Base-by-base conservation (phyloP, 2,113 vertebrate genomes). In the Elachura formosa region DNA sequence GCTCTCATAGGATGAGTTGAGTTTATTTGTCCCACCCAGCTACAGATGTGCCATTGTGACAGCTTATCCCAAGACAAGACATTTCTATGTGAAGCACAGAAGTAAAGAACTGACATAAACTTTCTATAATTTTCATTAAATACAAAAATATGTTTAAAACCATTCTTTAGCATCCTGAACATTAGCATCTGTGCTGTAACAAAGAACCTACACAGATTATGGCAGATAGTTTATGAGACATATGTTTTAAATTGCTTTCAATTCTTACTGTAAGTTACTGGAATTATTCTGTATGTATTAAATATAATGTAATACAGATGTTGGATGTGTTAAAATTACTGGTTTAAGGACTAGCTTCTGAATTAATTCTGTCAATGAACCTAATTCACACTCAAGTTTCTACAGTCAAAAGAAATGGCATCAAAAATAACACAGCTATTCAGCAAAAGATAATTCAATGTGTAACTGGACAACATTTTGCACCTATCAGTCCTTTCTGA, bases 211-310 rank as follows among this genome's bases (percentile, higher is more conserved):
- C 76, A 67, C 33, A 62, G 55, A 84, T 45, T 90, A 84, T 67
- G 55, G 76, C 46, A 86, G 51, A 73, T 9, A 76, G 23, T 81
- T 96, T 90, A 77, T 68, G 49, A 89, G 43, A 86, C 79, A 89
- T 80, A 66, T 92, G 86, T 94, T 96, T 95, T 74, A 90, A 94
- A 96, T 94, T 92, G 49, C 12, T 86, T 92, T 90, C 83, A 92
- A 62, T 92, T 54, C 55, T 93, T 94, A 76, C 61, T 90, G 83
- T 80, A 93, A 94, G 90, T 92, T 14, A 88, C 67, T 66, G 54
- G 46, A 83, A 90, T 94, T 90, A 84, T 93, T 88, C 83, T 76
- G 20, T 88, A 69, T 89, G 40, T 93, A 93, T 90, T 92, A 94
- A 69, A 80, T 56, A 28, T 86, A 86, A 95, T 56, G 28, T 56